Base-by-base conservation (phyloP, 2,113 vertebrate species). In the Scatophagus argus region DNA sequence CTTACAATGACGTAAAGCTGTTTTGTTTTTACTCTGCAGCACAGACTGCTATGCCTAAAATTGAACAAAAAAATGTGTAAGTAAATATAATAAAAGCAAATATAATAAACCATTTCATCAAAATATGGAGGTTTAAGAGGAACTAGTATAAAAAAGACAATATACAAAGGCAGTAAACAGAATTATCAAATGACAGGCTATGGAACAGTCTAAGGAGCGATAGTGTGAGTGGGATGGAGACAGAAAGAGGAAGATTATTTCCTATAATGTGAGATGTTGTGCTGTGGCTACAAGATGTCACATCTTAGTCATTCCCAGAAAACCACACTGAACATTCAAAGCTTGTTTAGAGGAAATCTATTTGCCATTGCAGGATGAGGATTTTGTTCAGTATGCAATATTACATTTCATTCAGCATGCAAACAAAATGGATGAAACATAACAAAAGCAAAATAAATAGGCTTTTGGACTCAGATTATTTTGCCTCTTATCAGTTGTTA, bases 401-500 rank as follows among this genome's bases (percentile, higher is more conserved):
- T 90, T 89, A 60, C 74, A 84, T 83, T 90, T 87, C 58, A 87
- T 82, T 84, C 62, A 16, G 52, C 19, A 32, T 12, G 39, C 29
- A 12, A 41, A n/a, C n/a, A n/a, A 87, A 91, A 87, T 78, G 84
- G 81, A 89, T 84, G 70, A 87, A 84, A 88, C 68, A 76, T 67
- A 89, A 88, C 88, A 91, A 90, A 90, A 86, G 90, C 76, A 66
- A 82, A 89, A 88, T 89, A 91, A 93, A 92, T 81, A 84, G 66
- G 87, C 78, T 89, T 88, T 88, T 90, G 75, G 88, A 86, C 51
- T 71, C 16, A 25, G 74, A 90, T 87, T 86, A 90, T 92, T 90
- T 87, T 60, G 56, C 66, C 62, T 69, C 77, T 87, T 92, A 88
- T 89, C 87, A 76, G 81, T 66, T 82, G 79, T 88, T 90, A 64